Percentiles rank a stretch among this genome's conserved stretches.
phyloP scores from a whole-genome alignment of 92 coral and sea anemone species.

The Zoanthus solanderi region DNA sequence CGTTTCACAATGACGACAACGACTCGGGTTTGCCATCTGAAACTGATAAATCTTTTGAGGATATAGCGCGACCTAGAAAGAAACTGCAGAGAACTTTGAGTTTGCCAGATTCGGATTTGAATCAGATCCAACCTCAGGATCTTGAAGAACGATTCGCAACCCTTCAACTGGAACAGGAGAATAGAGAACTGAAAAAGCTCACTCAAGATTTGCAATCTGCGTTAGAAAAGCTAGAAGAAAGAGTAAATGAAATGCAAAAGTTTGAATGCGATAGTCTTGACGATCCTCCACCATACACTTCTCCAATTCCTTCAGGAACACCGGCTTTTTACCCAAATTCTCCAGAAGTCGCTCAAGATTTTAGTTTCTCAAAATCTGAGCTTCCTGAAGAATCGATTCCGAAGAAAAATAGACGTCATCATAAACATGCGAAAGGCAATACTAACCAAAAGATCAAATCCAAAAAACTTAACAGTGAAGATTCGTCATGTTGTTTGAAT shows the following conservation, averaged over 20 bases:
- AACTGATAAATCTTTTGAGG: conserved; percentile 83
- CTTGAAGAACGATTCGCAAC: conserved; percentile 91
- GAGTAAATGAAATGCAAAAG: conserved; percentile 80
- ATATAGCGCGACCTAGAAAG: conserved; percentile 76
- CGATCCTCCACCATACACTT: conserved; percentile 52
- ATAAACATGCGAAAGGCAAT: not conserved
- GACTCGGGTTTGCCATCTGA: conserved; percentile 96
- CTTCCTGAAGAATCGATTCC: conserved; percentile 23
- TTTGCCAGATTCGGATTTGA: conserved; percentile 92
- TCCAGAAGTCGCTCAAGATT: conserved; percentile 23
- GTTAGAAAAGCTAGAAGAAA: conserved; percentile 88
- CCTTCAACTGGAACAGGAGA: conserved; percentile 96
- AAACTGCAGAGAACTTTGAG: conserved; percentile 93
- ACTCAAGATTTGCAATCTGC: conserved; percentile 93
- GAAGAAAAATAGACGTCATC: not conserved
- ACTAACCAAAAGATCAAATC: conserved; percentile 15
- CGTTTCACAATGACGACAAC: conserved; percentile 80
- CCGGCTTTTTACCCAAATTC: not conserved
- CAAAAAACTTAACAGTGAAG: not conserved
- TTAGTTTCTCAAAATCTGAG: conserved; percentile 9
- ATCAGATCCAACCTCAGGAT: conserved; percentile 83
- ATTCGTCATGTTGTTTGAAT: conserved; percentile 38
- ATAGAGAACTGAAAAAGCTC: conserved; percentile 83
- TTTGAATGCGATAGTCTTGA: conserved; percentile 82
- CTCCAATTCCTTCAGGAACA: conserved; percentile 16